Base-by-base conservation (phyloP, 1,140 invertebrate genomes). In the Drosophila orosa region DNA sequence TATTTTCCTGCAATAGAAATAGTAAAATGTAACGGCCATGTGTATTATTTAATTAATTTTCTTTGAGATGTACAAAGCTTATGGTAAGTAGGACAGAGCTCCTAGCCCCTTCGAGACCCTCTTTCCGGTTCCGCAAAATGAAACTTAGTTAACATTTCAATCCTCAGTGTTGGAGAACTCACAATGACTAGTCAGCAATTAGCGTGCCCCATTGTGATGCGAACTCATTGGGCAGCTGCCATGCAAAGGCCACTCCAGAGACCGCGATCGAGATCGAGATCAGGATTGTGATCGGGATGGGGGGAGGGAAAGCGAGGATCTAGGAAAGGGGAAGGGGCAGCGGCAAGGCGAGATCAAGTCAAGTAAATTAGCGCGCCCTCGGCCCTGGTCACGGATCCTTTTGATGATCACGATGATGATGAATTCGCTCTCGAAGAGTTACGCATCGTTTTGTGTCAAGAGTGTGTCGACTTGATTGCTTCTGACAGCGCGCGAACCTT, bases 361-460 rank as follows among this genome's bases (percentile, higher is more conserved):
- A 62, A 69, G 78, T 61, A 78, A 87, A 80, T 85, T 84, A 85
- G 81, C 80, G 80, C 72, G 68, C 61, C 74, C 73, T 80, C 74
- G 79, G 73, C 74, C 62, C 67, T 79, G 79, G 83, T 75, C 83
- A 79, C 69, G 82, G 78, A 72, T 72, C 67, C 81, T 80, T 87
- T 89, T 86, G 81, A 85, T 79, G 80, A 82, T 19, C 19, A 40
- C 59, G 71, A 65, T 52, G 48, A 74, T 76, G 72, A 67, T 67
- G 62, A 68, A 68, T 68, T 83, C 79, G 65, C 83, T 87, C 83
- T 87, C 83, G 79, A 87, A 87, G 83, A 87, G 83, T 87, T 87
- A 87, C 83, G 83, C 83, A 87, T 87, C 84, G 83, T 80, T 89
- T 87, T 87, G 79, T 89, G 83, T 87, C 79, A 86, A 80, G 83